These are phyloP conservation scores for Sweltsa coloradensis DNA, from an alignment of 1,140 invertebrate species.

Conservation along the genomic window DNA sequence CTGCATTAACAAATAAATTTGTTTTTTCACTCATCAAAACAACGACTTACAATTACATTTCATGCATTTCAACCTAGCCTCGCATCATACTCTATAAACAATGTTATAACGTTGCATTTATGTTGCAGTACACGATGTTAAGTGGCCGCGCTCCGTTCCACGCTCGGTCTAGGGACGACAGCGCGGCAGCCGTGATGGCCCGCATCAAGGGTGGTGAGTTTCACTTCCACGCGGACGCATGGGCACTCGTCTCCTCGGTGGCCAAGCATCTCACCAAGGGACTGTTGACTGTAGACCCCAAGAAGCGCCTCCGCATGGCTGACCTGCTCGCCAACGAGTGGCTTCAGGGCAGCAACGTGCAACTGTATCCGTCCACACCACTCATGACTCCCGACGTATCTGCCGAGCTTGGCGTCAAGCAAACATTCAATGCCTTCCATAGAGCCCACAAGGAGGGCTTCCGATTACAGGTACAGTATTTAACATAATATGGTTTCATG, in stretches of 20 bases:
- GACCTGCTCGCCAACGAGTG: slow-evolving; percentile 52
- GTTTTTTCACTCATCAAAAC: too few relatives aligned
- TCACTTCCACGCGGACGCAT: slow-evolving; percentile 53
- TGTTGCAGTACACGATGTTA: slow-evolving; percentile 69
- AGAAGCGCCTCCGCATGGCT: slow-evolving; percentile 50
- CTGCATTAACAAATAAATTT: too few relatives aligned
- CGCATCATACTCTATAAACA: too few relatives aligned
- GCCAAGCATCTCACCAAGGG: slow-evolving; percentile 66
- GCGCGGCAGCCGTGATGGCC: slow-evolving; percentile 58
- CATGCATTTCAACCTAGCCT: too few relatives aligned
- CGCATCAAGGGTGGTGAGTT: slow-evolving; percentile 68
- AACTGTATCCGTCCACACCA: slow-evolving; percentile 33
- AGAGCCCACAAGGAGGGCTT: slow-evolving; percentile 57
- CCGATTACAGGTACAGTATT: slow-evolving; percentile 43
- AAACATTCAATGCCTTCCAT: slow-evolving; percentile 55
- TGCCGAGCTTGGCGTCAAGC: slow-evolving; percentile 36
- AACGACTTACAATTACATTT: too few relatives aligned
- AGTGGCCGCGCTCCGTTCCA: slow-evolving; percentile 75
- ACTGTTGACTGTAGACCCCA: slow-evolving; percentile 68
- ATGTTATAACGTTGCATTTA: too few relatives aligned
- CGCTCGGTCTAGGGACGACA: slow-evolving; percentile 51
- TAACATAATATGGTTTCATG: slow-evolving; percentile 2
- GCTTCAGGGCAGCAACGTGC: slow-evolving; percentile 34
- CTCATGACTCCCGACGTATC: slow-evolving; percentile 44
- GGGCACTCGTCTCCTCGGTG: slow-evolving; percentile 55